A percentile compares a stretch with the other conserved stretches of the same genome.
Evolutionary conservation across 2,113 vertebrate species (phyloP).

Genomic region (Orthochromis malagaraziensis): DNA sequence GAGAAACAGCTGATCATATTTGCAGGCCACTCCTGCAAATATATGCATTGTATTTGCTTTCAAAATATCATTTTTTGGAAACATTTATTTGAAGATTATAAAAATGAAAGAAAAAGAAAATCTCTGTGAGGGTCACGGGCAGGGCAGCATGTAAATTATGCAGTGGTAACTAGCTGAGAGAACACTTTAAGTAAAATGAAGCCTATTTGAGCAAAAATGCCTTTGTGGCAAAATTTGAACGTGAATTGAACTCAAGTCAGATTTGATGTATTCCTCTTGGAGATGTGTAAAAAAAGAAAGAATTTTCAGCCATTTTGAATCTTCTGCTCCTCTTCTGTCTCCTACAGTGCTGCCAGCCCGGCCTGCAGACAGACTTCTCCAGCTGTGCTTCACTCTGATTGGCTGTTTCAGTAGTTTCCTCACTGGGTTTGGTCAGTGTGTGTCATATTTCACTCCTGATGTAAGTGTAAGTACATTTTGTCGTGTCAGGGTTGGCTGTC

Average conservation of each 20-base stretch:
- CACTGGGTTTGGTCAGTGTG: neutral
- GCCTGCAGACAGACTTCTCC: conserved; percentile 34
- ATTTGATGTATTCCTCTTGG: neutral
- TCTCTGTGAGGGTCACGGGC: neutral
- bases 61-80: neutral
- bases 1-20: neutral
- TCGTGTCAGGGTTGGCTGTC: neutral
- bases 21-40: neutral
- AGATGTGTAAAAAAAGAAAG: neutral
- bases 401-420: conserved; percentile 7
- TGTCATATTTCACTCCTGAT: conserved; percentile 38
- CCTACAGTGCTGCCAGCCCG: conserved; percentile 7
- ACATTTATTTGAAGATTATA: neutral
- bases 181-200: neutral
- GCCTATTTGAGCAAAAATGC: neutral
- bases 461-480: neutral
- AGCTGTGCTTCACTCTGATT: conserved; percentile 46
- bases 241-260: neutral
- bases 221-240: neutral
- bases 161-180: neutral
- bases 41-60: neutral
- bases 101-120: neutral
- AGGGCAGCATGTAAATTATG: neutral
- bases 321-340: neutral
- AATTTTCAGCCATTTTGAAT: conserved; percentile 34